These are phyloP conservation scores for Blastobasis lacticolella DNA, from an alignment of 2,888 invertebrate species.

Conservation along the genomic window DNA sequence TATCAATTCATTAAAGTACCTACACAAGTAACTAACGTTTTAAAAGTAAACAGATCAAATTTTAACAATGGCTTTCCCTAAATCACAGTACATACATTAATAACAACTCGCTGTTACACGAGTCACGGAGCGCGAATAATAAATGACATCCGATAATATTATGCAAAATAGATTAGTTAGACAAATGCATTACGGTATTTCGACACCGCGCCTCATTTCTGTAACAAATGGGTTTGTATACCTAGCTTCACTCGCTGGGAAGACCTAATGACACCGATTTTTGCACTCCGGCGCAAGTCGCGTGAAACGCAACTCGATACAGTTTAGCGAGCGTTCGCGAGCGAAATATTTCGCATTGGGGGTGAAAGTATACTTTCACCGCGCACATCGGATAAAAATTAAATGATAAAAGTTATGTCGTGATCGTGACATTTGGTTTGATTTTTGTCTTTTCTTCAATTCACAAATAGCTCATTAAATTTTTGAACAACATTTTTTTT, in stretches of 20 bases:
- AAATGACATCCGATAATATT: neutral
- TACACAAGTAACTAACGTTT: too few relatives aligned
- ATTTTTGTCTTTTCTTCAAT: neutral
- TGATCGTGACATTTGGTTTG: neutral
- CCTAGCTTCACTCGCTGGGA: conserved; percentile 35
- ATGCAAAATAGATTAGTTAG: conserved; percentile 16
- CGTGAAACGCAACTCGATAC: conserved; percentile 33
- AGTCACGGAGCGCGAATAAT: too few relatives aligned
- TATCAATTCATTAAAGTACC: too few relatives aligned
- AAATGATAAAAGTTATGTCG: conserved; percentile 4
- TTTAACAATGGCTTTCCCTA: too few relatives aligned
- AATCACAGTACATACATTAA: neutral
- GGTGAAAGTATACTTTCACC: conserved; percentile 66
- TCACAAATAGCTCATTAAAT: neutral
- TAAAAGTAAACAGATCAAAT: too few relatives aligned
- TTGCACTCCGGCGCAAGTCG: conserved; percentile 35
- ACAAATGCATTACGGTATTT: conserved; percentile 17
- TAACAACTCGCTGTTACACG: neutral
- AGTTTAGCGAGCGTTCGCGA: conserved; percentile 35
- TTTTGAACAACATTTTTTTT: neutral
- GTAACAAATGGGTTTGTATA: conserved; percentile 31
- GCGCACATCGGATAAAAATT: conserved; percentile 26
- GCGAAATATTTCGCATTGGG: conserved; percentile 38
- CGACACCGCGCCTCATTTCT: conserved; percentile 18
- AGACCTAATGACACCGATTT: conserved; percentile 60